These are phyloP conservation scores for Jordanella pulchra DNA, from an alignment of 2,797 vertebrate genomes.

Conservation along the genomic window DNA sequence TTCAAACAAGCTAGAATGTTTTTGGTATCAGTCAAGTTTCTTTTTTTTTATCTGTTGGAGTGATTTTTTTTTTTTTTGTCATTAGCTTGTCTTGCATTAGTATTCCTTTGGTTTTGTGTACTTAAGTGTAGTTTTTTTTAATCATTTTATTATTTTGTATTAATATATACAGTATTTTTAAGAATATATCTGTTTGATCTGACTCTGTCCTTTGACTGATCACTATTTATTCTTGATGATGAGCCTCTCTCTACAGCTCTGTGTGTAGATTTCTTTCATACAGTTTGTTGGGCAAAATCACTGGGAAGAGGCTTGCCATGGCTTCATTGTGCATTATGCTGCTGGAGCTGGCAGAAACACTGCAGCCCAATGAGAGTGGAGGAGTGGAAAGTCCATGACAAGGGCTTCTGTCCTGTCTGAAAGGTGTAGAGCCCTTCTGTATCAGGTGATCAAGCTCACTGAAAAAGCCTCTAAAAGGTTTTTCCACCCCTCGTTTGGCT, in stretches of 20 bases:
- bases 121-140: slow-evolving; percentile 38
- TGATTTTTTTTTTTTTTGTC: slow-evolving; percentile 8
- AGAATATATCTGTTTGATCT: slow-evolving; percentile 49
- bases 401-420: slow-evolving; percentile 66
- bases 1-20: slow-evolving; percentile 42
- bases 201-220: slow-evolving; percentile 43
- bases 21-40: slow-evolving; percentile 61
- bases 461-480: slow-evolving; percentile 74
- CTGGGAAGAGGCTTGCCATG: slow-evolving; percentile 55
- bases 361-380: slow-evolving; percentile 51
- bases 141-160: neutral
- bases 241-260: slow-evolving; percentile 40
- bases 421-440: slow-evolving; percentile 65
- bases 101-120: slow-evolving; percentile 29
- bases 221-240: slow-evolving; percentile 46
- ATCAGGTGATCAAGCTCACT: slow-evolving; percentile 76
- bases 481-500: slow-evolving; percentile 69
- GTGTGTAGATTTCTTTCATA: slow-evolving; percentile 65
- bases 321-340: slow-evolving; percentile 60
- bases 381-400: slow-evolving; percentile 59
- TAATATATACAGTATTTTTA: slow-evolving; percentile 22
- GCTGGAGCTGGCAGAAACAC: slow-evolving; percentile 64
- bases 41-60: slow-evolving; percentile 34
- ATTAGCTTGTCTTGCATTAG: slow-evolving; percentile 36
- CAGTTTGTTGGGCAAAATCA: slow-evolving; percentile 28